These are phyloP conservation scores for Pyrrhia umbra DNA, from an alignment of 2,888 invertebrate species.

Conservation along the genomic window DNA sequence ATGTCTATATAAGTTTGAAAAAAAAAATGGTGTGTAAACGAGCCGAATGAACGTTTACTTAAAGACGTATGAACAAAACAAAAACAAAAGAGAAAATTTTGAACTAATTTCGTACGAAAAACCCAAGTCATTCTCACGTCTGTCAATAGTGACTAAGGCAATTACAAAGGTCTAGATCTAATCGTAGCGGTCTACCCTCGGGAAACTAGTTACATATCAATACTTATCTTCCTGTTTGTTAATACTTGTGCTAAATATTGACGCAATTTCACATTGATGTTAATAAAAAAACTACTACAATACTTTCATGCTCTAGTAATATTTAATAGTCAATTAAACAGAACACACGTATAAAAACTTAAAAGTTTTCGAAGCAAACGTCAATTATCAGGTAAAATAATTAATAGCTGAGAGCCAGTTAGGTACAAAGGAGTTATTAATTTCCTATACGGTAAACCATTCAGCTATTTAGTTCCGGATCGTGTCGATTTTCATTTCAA, in stretches of 20 bases:
- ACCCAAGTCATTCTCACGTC: background rate
- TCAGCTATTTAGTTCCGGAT: conserved; percentile 27
- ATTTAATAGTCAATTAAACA: background rate
- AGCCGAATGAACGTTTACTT: conserved; percentile 16
- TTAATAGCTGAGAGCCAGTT: background rate
- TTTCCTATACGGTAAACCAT: conserved; percentile 21
- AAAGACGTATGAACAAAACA: background rate
- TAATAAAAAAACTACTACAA: background rate
- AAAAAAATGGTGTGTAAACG: conserved; percentile 30
- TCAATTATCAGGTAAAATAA: conserved; percentile 16
- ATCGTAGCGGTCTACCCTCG: background rate
- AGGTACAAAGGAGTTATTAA: conserved; percentile 30
- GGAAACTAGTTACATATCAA: background rate
- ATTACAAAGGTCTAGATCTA: background rate
- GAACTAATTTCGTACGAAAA: conserved; percentile 1
- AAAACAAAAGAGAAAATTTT: background rate
- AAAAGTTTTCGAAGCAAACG: background rate
- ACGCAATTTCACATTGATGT: no score
- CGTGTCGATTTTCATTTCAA: conserved; percentile 56
- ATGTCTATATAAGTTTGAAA: conserved; percentile 52
- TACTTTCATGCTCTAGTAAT: no score
- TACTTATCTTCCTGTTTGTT: background rate
- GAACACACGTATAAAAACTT: background rate
- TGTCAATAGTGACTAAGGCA: background rate
- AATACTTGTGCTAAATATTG: background rate